Conservation (phyloP, 2,888 invertebrate genomes). For the Hypolimnas misippus region DNA sequence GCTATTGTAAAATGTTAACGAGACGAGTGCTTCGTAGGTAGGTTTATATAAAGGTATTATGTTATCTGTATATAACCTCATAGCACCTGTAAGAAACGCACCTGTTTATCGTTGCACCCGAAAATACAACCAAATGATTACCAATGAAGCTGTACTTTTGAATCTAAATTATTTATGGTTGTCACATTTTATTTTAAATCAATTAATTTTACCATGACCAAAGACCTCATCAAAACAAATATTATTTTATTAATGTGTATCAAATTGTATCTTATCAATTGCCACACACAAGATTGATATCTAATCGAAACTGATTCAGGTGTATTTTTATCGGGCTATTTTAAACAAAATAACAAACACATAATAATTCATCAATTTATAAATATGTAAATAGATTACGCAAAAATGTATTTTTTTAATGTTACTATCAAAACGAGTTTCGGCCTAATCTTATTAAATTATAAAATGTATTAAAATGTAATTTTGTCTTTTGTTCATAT, state of each 20-base stretch:
- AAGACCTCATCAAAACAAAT: no score
- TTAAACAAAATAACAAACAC: not conserved
- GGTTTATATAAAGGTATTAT: not conserved
- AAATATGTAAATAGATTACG: not conserved
- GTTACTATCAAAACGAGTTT: not conserved
- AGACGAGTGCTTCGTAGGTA: not conserved
- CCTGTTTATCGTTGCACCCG: not conserved
- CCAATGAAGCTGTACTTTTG: not conserved
- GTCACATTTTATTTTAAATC: no score
- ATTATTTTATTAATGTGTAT: no score
- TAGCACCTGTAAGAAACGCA: conserved; percentile 7
- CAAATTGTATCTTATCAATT: conserved; percentile 29
- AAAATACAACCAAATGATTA: no score
- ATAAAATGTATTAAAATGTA: no score
- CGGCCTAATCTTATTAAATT: not conserved
- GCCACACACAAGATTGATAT: conserved; percentile 31
- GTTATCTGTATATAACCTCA: not conserved
- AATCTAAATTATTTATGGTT: not conserved
- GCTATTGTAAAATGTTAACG: conserved; percentile 9
- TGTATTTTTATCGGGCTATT: not conserved
- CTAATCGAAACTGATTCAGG: conserved; percentile 29
- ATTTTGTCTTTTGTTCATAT: no score
- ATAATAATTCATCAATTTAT: not conserved
- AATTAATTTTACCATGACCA: no score
- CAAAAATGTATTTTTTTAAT: not conserved